Evolutionary conservation across 2,113 vertebrate species (phyloP), one percentile per base, ranked within the genome.

Genomic region (Melanocharis versteri): DNA sequence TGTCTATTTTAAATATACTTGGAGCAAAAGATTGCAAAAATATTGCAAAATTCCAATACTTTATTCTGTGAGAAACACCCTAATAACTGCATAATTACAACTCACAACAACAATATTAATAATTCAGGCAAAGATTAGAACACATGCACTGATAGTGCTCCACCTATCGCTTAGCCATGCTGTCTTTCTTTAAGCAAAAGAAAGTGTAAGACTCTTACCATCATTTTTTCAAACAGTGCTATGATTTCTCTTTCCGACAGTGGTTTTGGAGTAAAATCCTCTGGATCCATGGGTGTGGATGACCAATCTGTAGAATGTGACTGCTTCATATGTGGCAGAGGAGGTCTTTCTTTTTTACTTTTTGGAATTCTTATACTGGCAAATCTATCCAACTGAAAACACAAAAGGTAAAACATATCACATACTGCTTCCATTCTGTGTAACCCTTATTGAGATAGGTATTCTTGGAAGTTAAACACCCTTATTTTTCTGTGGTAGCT

Each of bases 311-410:
- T 75, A 81, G 95, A 96, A 65, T 93, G 47, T 8, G 96, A 94
- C 22, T 89, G 93, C 80, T 97, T 97, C 92, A 93, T 83, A 58
- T 87, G 68, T 0, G 28, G 86, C 75, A 97, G 76, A 83, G 80
- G 80, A 86, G 93, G 95, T 89, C 96, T 93, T 77, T 97, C 96
- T 37, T 97, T 97, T 70, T 97, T 97, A 80, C 86, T 93, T 87
- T 44, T 94, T 62, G 96, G 95, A 83, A 97, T 97, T 75, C 93
- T 96, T 90, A 97, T 95, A 56, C 96, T 97, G 83, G 96, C 91
- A 92, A 97, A 96, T 73, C 96, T 93, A 81, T 97, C 96, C 94
- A 97, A 51, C 96, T 97, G 89, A 54, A 96, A 96, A 95, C 7
- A 92, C 30, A 95, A 65, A 83, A 83, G 33, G 11, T 61, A 20